A percentile compares a stretch with the other conserved stretches of the same genome.
Evolutionary conservation across 2,888 invertebrate species (phyloP).

Genomic region (Euplagia quadripunctaria): DNA sequence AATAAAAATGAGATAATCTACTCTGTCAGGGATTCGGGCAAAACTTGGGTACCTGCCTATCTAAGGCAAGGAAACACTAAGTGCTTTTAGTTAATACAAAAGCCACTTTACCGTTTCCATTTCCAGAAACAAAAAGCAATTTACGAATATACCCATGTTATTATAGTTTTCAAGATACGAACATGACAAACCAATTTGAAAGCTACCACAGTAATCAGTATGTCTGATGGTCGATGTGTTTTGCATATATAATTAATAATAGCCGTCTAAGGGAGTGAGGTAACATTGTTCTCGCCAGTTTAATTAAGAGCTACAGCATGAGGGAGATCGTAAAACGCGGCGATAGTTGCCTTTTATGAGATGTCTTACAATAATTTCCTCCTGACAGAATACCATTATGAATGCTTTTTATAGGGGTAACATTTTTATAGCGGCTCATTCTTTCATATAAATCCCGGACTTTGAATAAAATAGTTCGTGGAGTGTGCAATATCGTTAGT

Average conservation of each 20-base stretch:
- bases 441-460: slow-evolving; percentile 52
- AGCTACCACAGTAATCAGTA: slow-evolving; percentile 20
- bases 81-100: not conserved
- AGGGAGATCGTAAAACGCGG: slow-evolving; percentile 65
- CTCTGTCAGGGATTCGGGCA: not conserved
- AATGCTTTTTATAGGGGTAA: slow-evolving; percentile 72
- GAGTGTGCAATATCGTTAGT: slow-evolving; percentile 37
- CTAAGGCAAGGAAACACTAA: not conserved
- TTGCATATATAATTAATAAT: slow-evolving; percentile 59
- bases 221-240: slow-evolving; percentile 20
- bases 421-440: slow-evolving; percentile 66
- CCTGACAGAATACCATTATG: slow-evolving; percentile 72
- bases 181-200: slow-evolving; percentile 3
- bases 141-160: not conserved
- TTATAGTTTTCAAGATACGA: not conserved
- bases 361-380: slow-evolving; percentile 73
- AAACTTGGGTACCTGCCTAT: not conserved
- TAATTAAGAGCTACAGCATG: slow-evolving; percentile 66
- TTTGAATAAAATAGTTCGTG: slow-evolving; percentile 42
- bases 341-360: slow-evolving; percentile 60
- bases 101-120: not conserved
- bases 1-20: not conserved
- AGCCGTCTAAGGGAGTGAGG: slow-evolving; percentile 54
- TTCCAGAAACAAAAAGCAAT: too few relatives aligned
- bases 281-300: slow-evolving; percentile 60